Base-by-base conservation (phyloP, 2,113 vertebrate species). In the Hippocampus abdominalis region DNA sequence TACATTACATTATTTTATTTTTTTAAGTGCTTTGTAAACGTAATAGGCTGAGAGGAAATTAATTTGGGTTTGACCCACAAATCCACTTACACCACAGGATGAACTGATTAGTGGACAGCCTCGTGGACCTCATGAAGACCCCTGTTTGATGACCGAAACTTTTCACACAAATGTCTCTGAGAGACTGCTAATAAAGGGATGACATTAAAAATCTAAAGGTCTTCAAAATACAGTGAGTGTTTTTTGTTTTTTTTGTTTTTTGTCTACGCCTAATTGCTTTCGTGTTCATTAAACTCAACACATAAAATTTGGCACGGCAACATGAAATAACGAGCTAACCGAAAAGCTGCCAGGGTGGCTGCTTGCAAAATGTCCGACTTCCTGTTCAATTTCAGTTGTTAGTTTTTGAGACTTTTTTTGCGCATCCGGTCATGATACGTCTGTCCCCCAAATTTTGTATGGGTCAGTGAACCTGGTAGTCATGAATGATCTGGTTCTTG, bases 191-290 rank as follows among this genome's bases (percentile, higher is more conserved):
- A 64, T 44, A 12, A 60, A 29, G 2, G 15, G 16, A 42, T 64
- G 62, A 23, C 62, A n/a, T 64, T 44, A 44, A 15, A 15, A 25
- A 23, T 21, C 23, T n/a, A 64, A 64, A 64, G 62, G 62, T 64
- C 62, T 23, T 64, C 4, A 42, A 40, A 64, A 18, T 44, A 64
- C 21, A 23, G 8, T 27, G 32, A 62, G 32, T 3, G 7, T 11
- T 10, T 32, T 10, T 11, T 10, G 18, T 10, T 21, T 20, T 6
- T 3, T 18, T 8, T 21, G 5, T 4, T 6, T 63, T 42, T n/a
- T 40, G 36, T n/a, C 21, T 13, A 1, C 20, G 15, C 36, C 42
- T n/a, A 36, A n/a, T 62, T 62, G 60, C 60, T 62, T 59, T 29
- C 56, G 57, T 32, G 57, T 60, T 29, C 27, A 60, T 60, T 60